Evolutionary conservation across 2,888 invertebrate species (phyloP).

Genomic region (Myathropa florea): DNA sequence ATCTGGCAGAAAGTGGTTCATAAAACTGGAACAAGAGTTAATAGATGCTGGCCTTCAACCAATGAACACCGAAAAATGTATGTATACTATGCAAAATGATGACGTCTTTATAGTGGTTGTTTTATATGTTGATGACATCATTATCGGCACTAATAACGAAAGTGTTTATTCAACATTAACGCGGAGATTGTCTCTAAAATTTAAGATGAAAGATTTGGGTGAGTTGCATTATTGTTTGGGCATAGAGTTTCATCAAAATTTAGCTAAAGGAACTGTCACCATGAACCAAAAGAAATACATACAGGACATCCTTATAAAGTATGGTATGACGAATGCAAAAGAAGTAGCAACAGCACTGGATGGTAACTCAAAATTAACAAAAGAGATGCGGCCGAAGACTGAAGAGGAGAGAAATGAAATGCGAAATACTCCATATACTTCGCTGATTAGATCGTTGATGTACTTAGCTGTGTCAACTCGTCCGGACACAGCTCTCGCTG

Average conservation of each 20-base stretch:
- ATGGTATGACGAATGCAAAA: no score
- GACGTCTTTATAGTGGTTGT: background rate
- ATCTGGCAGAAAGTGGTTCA: constrained; percentile 16
- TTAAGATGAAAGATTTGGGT: no score
- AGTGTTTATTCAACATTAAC: background rate
- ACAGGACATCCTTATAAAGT: no score
- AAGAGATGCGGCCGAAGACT: constrained; percentile 5
- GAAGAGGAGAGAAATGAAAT: constrained; percentile 7
- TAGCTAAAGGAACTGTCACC: no score
- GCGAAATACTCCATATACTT: constrained; percentile 24
- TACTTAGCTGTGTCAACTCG: constrained; percentile 53
- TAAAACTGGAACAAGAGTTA: background rate
- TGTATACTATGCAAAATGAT: no score
- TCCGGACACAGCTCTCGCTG: constrained; percentile 48
- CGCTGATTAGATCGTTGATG: constrained; percentile 58
- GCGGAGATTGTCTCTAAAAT: no score
- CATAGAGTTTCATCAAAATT: no score
- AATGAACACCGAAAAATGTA: no score
- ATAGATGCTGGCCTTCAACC: no score
- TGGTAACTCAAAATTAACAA: no score
- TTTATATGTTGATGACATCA: background rate
- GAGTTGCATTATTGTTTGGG: no score
- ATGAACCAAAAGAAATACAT: no score
- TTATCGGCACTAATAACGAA: background rate
- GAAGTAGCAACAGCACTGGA: background rate